Evolutionary conservation across 2,113 vertebrate species (phyloP), one percentile per base, ranked within the genome.

Genomic region (Pimephales promelas): DNA sequence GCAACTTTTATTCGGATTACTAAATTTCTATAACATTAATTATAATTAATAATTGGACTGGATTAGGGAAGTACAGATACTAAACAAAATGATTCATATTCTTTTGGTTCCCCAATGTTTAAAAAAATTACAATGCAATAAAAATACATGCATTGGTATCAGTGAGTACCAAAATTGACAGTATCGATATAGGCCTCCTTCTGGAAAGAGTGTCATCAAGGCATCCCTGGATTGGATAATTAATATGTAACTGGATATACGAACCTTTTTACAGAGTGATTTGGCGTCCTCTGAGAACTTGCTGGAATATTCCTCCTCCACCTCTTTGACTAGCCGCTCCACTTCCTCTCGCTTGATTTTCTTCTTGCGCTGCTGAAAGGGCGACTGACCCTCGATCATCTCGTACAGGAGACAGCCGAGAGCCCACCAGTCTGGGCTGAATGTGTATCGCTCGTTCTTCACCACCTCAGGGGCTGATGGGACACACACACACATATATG

Each of bases 401-500:
- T 99, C 98, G 0, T 97, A 99, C 34, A 99, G 90, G 70, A 99
- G 95, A 92, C 96, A 98, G 90, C 97, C 97, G 52, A 99, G 92
- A 0, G 97, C 97, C 98, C 98, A 99, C 98, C 98, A 99, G 92
- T 99, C 98, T 0, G 98, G 98, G 89, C 97, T 96, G 92, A 99
- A 96, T 0, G 95, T 97, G 94, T 99, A 99, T 68, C 96, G 95
- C 79, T 98, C 96, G 0, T 99, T 99, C 89, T 95, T 96, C 78
- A 99, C 97, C 89, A 99, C 98, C 92, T 99, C 97, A 0, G 98
- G 98, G 87, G 98, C 97, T 99, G 90, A 0, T 54, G 47, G 31
- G 26, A 66, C 45, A 83, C 77, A 83, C 24, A 81, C 10, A 66
- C 77, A 83, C 24, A 81, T 6, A 66, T 11, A 74, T 34, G 57